Base-by-base conservation (phyloP, 2,113 vertebrate species). In the Acanthisitta chloris region DNA sequence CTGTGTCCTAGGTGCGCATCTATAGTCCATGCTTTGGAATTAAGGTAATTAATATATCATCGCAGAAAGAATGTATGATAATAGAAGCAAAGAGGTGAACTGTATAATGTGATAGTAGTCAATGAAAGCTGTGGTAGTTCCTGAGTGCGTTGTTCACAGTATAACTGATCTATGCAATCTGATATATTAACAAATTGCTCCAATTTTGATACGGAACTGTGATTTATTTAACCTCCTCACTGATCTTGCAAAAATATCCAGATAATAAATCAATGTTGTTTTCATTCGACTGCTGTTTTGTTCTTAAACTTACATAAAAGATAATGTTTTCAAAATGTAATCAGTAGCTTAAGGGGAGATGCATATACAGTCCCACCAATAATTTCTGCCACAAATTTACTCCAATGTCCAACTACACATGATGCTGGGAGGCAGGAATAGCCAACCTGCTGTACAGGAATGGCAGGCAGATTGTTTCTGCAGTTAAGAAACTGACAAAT, bases 381-480 rank as follows among this genome's bases (percentile, higher is more conserved):
- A 88, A 80, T 76, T 78, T 73, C 59, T 6, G 5, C 82, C 85
- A 52, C 93, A 78, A 78, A 88, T 83, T 94, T 90, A 69, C 79
- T 86, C 33, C 55, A 26, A 36, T 93, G 82, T 86, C 79, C 91
- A 59, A 16, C 76, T 93, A 19, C 55, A 38, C 38, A 52, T 38
- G 23, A 0, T 88, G 85, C 94, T 90, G 76, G 87, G 80, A 95
- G 94, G 90, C 81, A 97, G 64, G 88, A 95, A 80, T 94, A 90
- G 90, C 76, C 82, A 94, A 90, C 94, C 81, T 95, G 93, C 85
- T 88, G 67, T 76, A 78, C 93, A 95, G 85, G 95, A 96, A 92
- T 71, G 90, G 67, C 87, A 86, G 70, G 87, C 92, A 94, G 55
- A 31, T 83, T 94, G 82, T 93, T 96, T 82, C 77, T 82, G 54